Evolutionary conservation across 1,140 invertebrate genomes (phyloP), one percentile per base, ranked within the genome.

Genomic region (Thereuonema tuberculata): DNA sequence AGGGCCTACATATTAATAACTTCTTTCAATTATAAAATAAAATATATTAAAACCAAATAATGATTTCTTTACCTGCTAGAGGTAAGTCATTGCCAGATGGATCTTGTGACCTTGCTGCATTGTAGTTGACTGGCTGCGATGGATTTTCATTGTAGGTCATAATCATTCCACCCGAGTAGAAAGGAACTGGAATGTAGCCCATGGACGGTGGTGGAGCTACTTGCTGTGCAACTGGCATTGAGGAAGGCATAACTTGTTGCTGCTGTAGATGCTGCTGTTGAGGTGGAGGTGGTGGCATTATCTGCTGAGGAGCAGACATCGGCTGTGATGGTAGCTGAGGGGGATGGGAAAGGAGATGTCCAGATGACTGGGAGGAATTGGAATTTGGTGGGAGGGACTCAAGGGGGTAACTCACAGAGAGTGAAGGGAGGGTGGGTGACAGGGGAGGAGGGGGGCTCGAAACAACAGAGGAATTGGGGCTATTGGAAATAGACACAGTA

Each of bases 61-160:
- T 9, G 17, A 37, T 37, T 37, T 37, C 31, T 9, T 21, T 50
- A 24, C 55, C 55, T 5, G 9, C 3, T n/a, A 58, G 26, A 2
- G 57, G 57, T n/a, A 58, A 24, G 48, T 58, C 57, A 48, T 9
- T 48, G 9, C 57, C 57, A 49, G n/a, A 2, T 5, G 27, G 25
- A 49, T 58, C 57, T 5, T 48, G 57, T 2, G 57, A 58, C 2
- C 57, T 3, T 15, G 2, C 27, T 25, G 25, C 43, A 26, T 25
- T 25, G 29, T 26, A 58, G 27, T 58, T 58, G 26, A 58, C 24
- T 2, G 46, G 5, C 2, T 58, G 57, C 17, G 43, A 58, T 3
- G 57, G 57, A 9, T 23, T n/a, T 2, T 58, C 57, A 25, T 24
- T 55, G 21, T 27, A 55, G 12, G 53, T 14, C 27, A 55, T 29